Conservation (phyloP, 2,888 invertebrate species). For the Lymantria monacha region DNA sequence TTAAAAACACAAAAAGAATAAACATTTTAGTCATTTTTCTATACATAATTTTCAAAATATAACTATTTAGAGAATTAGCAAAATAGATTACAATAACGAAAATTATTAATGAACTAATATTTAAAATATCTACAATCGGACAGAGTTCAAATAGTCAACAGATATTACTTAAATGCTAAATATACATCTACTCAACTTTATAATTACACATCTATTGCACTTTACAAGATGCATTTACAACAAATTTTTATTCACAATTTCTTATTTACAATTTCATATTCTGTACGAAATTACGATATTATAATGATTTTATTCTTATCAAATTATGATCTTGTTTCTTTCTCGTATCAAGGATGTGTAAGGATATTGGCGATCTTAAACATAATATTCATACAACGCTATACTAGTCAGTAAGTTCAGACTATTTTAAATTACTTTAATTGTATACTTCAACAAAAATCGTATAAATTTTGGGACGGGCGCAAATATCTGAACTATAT, state of each 20-base stretch:
- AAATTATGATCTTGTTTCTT: not conserved
- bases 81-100: constrained; percentile 13
- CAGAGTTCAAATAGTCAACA: constrained; percentile 70
- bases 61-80: not conserved
- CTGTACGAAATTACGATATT: not conserved
- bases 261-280: constrained; percentile 52
- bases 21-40: not conserved
- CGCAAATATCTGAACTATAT: constrained; percentile 56
- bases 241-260: constrained; percentile 72
- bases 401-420: constrained; percentile 20
- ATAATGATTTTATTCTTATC: too few species aligned
- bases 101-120: constrained; percentile 35
- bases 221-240: constrained; percentile 81
- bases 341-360: not conserved
- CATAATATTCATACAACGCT: not conserved
- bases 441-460: constrained; percentile 38
- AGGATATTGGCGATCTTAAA: not conserved
- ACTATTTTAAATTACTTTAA: constrained; percentile 16
- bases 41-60: not conserved
- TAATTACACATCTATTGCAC: constrained; percentile 80
- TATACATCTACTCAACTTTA: constrained; percentile 78
- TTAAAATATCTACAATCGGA: constrained; percentile 66
- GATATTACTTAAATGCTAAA: constrained; percentile 56
- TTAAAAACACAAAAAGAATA: not conserved
- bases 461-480: constrained; percentile 77